phyloP scores from a whole-genome alignment of 2,113 vertebrate species.

The Crotophaga sulcirostris region DNA sequence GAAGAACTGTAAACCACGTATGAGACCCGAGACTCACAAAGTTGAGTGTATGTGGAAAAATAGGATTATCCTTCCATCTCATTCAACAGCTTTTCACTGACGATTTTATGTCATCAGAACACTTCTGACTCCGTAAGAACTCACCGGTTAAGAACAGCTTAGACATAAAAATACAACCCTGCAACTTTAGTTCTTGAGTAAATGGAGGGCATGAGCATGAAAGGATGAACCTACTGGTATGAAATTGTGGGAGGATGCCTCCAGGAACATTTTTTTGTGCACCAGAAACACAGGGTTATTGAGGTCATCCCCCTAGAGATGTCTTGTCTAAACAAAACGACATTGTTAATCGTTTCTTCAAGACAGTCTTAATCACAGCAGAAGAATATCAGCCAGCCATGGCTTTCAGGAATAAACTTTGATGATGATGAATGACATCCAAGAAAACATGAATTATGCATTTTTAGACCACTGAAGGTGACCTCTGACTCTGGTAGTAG shows the following conservation, averaged over 20 bases:
- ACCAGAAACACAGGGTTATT: neutral
- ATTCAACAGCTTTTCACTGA: neutral
- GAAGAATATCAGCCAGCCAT: neutral
- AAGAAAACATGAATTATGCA: neutral
- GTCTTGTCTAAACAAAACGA: neutral
- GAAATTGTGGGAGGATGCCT: neutral
- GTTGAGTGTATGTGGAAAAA: neutral
- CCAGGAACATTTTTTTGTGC: neutral
- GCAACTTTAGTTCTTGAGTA: neutral
- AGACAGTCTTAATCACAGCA: neutral
- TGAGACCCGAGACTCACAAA: neutral
- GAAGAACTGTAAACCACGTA: neutral
- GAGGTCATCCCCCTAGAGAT: neutral
- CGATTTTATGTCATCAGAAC: neutral
- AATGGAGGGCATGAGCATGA: neutral
- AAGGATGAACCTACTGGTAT: neutral
- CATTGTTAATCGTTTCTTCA: neutral
- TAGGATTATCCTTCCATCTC: neutral
- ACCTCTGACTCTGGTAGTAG: neutral
- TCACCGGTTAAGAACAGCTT: neutral
- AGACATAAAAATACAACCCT: neutral
- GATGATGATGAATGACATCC: neutral
- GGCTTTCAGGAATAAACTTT: neutral
- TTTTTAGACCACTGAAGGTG: neutral
- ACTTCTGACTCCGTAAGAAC: neutral